Percentiles rank a stretch among this genome's conserved stretches.
Conservation (phyloP, 1,140 invertebrate species). For the Magallana ariakensis region DNA sequence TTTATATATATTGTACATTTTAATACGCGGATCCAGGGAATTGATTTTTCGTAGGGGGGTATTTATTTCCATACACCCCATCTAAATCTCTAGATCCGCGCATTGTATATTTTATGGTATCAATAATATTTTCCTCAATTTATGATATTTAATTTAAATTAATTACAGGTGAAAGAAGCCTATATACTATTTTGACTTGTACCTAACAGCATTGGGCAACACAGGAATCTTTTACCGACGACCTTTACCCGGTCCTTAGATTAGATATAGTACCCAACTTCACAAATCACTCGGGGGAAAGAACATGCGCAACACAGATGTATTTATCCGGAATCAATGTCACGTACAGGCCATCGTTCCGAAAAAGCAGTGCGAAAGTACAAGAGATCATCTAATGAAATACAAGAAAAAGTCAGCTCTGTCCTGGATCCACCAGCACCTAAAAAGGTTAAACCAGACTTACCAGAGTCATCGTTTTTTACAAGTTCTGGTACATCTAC, state of each 20-base stretch:
- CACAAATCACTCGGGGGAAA: background rate
- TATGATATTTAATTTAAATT: too few relatives aligned
- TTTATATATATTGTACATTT: too few relatives aligned
- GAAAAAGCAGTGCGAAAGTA: too few relatives aligned
- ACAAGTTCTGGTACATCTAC: too few relatives aligned
- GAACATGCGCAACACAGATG: background rate
- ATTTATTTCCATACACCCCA: background rate
- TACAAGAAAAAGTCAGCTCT: too few relatives aligned
- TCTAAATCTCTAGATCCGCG: background rate
- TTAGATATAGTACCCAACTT: background rate
- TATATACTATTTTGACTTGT: background rate
- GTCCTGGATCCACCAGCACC: too few relatives aligned
- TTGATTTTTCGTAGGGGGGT: too few relatives aligned
- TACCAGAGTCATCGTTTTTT: too few relatives aligned
- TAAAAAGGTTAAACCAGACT: too few relatives aligned
- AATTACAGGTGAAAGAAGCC: background rate
- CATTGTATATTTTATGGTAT: background rate
- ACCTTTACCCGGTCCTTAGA: background rate
- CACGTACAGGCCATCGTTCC: too few relatives aligned
- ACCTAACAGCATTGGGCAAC: background rate
- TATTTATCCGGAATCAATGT: background rate
- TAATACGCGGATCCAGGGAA: too few relatives aligned
- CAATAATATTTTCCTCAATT: background rate
- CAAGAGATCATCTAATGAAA: too few relatives aligned
- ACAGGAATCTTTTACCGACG: background rate